Percentiles rank a stretch among this genome's conserved stretches.
Evolutionary conservation across 2,113 vertebrate genomes (phyloP).

Genomic region (Dasypus novemcinctus): DNA sequence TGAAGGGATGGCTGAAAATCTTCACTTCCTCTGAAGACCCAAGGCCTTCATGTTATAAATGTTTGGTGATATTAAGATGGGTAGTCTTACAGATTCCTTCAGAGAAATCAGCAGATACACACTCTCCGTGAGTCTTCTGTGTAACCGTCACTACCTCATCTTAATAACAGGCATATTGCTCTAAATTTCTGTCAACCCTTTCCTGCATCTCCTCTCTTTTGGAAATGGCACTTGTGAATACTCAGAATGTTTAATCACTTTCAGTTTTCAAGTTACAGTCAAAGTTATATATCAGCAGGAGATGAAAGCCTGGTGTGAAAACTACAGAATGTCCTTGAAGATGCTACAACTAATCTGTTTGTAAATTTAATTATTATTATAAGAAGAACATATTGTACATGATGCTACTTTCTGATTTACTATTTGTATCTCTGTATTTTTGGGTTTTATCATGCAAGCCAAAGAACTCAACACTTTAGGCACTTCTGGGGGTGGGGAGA

Average conservation of each 20-base stretch:
- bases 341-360: slow-evolving; percentile 83
- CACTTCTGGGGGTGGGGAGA: background rate
- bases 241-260: slow-evolving; percentile 79
- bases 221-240: slow-evolving; percentile 75
- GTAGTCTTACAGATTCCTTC: slow-evolving; percentile 53
- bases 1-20: slow-evolving; percentile 16
- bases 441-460: slow-evolving; percentile 54
- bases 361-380: slow-evolving; percentile 81
- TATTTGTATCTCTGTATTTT: slow-evolving; percentile 63
- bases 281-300: slow-evolving; percentile 83
- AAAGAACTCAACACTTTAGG: slow-evolving; percentile 52
- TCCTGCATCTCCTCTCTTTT: slow-evolving; percentile 70
- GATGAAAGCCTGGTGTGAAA: slow-evolving; percentile 83
- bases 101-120: slow-evolving; percentile 56
- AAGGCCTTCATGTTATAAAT: background rate
- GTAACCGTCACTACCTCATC: slow-evolving; percentile 74
- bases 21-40: slow-evolving; percentile 51
- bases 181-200: slow-evolving; percentile 67
- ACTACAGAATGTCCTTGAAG: slow-evolving; percentile 82
- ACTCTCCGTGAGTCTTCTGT: slow-evolving; percentile 58
- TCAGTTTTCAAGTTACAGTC: slow-evolving; percentile 80
- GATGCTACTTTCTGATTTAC: slow-evolving; percentile 68
- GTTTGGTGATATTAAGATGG: background rate
- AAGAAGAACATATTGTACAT: slow-evolving; percentile 69
- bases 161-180: slow-evolving; percentile 73